Conservation (phyloP, 92 coral and sea anemone species). For the Epizoanthus fatuus region DNA sequence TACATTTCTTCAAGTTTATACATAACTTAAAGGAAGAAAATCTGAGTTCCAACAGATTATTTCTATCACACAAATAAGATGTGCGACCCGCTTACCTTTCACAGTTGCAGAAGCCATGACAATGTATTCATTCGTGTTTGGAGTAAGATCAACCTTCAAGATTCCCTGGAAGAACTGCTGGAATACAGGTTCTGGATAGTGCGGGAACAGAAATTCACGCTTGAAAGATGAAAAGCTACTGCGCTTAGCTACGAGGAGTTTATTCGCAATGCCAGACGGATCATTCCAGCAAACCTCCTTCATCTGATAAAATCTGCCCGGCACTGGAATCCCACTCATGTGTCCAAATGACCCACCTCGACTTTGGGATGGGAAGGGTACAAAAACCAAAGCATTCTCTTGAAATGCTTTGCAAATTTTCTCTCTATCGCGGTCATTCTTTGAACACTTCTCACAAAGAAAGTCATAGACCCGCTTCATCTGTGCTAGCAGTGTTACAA, state of each 20-base stretch:
- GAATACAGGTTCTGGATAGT: constrained; percentile 48
- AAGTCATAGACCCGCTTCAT: constrained; percentile 77
- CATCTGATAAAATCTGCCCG: constrained; percentile 63
- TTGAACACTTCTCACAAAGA: constrained; percentile 41
- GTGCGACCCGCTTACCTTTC: constrained; percentile 27
- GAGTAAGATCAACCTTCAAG: constrained; percentile 76
- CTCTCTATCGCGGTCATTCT: constrained; percentile 30
- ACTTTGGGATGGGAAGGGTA: constrained; percentile 49
- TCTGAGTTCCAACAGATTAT: too few relatives aligned
- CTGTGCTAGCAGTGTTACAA: constrained; percentile 76
- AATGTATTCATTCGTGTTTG: constrained; percentile 87
- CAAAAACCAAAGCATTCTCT: constrained; percentile 76
- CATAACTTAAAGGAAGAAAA: too few relatives aligned
- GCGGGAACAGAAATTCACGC: constrained; percentile 64
- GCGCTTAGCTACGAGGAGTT: constrained; percentile 31
- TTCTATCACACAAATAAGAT: too few relatives aligned
- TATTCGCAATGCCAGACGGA: constrained; percentile 73
- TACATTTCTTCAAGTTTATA: too few relatives aligned
- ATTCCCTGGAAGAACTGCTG: constrained; percentile 61
- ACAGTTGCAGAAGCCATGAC: constrained; percentile 81
- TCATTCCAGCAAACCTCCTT: constrained; percentile 94
- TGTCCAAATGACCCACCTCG: not conserved
- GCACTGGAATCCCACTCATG: not conserved
- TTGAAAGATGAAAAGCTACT: constrained; percentile 33
- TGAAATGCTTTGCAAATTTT: constrained; percentile 63